Evolutionary conservation across 1,140 invertebrate species (phyloP).

Genomic region (Heliconius himera): DNA sequence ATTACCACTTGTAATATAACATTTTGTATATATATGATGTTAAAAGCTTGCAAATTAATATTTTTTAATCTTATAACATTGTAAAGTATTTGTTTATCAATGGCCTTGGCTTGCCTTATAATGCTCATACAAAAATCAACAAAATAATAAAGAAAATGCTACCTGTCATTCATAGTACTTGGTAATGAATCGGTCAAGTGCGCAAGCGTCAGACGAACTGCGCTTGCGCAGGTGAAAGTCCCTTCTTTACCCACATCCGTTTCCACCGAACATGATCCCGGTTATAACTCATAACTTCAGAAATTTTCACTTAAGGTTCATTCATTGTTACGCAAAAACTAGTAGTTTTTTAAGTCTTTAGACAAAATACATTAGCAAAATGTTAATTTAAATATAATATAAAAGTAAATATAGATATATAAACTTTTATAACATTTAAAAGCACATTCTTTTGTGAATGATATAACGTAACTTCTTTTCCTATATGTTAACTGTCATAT

Average conservation of each 20-base stretch:
- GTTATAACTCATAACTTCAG: neutral
- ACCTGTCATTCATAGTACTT: neutral
- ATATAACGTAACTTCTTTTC: neutral
- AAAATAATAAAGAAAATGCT: neutral
- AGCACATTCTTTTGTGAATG: neutral
- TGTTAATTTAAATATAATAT: neutral
- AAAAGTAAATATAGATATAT: neutral
- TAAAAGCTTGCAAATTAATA: too few relatives aligned
- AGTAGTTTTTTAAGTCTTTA: too few relatives aligned
- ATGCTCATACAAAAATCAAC: neutral
- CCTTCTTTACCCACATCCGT: slow-evolving; percentile 55
- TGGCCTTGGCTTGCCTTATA: too few relatives aligned
- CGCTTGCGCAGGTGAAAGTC: slow-evolving; percentile 62
- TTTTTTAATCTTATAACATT: too few relatives aligned
- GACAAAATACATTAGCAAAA: neutral
- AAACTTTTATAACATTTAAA: neutral
- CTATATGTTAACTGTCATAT: neutral
- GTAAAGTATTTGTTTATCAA: too few relatives aligned
- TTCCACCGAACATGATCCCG: slow-evolving; percentile 45
- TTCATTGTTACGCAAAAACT: neutral
- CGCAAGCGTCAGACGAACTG: slow-evolving; percentile 30
- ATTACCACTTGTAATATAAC: neutral
- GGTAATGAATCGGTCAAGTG: slow-evolving; percentile 29
- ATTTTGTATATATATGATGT: neutral
- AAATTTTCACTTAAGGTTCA: neutral